Percentiles rank a stretch among this genome's conserved stretches.
These are phyloP conservation scores for Syngnathus floridae DNA, from an alignment of 2,113 vertebrate genomes.

Conservation along the genomic window DNA sequence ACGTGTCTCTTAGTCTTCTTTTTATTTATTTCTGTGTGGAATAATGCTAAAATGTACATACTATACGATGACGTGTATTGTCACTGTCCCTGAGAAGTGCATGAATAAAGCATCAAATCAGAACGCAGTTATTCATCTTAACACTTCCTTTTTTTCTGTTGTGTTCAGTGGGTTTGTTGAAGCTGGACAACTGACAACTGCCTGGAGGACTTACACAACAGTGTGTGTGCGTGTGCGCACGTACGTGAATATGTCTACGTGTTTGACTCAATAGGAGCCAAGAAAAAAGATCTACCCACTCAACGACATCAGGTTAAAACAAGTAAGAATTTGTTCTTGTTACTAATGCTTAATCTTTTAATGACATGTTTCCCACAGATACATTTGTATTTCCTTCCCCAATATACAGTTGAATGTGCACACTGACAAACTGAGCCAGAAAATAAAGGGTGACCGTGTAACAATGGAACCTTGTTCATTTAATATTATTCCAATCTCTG, in stretches of 20 bases:
- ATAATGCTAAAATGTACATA: not conserved
- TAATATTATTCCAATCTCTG: not conserved
- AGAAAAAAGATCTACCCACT: constrained; percentile 51
- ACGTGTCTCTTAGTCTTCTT: not conserved
- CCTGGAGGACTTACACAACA: constrained; percentile 44
- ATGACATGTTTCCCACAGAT: constrained; percentile 25
- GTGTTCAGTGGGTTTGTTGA: constrained; percentile 13
- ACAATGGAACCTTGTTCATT: not conserved
- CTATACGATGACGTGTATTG: not conserved
- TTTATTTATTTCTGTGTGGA: not conserved
- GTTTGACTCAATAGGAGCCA: constrained; percentile 30
- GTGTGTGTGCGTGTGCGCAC: not conserved
- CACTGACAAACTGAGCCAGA: constrained; percentile 5
- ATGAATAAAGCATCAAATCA: constrained; percentile 6
- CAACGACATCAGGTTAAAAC: constrained; percentile 48
- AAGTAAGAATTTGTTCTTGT: constrained; percentile 66
- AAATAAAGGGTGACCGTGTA: not conserved
- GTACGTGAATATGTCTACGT: constrained; percentile 5
- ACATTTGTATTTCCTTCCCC: constrained; percentile 16
- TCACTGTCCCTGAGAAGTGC: not conserved
- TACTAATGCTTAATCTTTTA: constrained; percentile 28
- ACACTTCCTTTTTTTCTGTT: constrained; percentile 7
- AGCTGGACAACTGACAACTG: constrained; percentile 33
- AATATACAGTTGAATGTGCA: too few species aligned
- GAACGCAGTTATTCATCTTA: constrained; percentile 9